Conservation (phyloP, 2,797 vertebrate genomes). For the Rousettus madagascariensis region DNA sequence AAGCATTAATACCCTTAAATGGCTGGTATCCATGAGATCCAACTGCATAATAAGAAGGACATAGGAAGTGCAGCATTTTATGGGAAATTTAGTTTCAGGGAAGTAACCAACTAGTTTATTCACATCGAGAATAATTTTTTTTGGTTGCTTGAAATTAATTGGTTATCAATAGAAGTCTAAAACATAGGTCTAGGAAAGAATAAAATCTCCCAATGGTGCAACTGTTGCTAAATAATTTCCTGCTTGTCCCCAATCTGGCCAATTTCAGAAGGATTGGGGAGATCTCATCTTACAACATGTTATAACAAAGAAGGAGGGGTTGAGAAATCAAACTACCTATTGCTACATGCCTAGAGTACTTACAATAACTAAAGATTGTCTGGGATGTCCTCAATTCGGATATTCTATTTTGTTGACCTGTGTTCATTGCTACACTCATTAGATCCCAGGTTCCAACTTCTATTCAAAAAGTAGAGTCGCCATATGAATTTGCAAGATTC, state of each 20-base stretch:
- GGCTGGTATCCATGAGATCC: not conserved
- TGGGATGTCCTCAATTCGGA: not conserved
- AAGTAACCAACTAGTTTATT: not conserved
- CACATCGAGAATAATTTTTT: not conserved
- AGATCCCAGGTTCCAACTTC: not conserved
- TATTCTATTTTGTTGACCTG: not conserved
- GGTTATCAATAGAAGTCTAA: slow-evolving; percentile 2
- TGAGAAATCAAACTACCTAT: not conserved
- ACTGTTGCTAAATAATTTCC: slow-evolving; percentile 41
- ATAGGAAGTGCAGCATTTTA: not conserved
- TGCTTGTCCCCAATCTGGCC: not conserved
- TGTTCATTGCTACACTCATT: not conserved
- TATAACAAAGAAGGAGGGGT: not conserved
- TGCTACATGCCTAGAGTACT: not conserved
- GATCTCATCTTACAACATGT: not conserved
- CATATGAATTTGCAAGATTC: not conserved
- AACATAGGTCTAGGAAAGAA: not conserved
- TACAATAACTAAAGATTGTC: not conserved
- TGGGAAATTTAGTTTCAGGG: not conserved
- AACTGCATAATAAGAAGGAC: not conserved
- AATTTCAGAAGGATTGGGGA: not conserved
- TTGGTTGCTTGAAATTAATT: not conserved
- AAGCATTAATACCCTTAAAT: not conserved
- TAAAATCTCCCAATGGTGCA: not conserved
- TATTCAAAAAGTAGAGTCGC: not conserved